Base-by-base conservation (phyloP, 30 jellyfish, hydroid and myxozoan species). In the Clytia hemisphaerica region DNA sequence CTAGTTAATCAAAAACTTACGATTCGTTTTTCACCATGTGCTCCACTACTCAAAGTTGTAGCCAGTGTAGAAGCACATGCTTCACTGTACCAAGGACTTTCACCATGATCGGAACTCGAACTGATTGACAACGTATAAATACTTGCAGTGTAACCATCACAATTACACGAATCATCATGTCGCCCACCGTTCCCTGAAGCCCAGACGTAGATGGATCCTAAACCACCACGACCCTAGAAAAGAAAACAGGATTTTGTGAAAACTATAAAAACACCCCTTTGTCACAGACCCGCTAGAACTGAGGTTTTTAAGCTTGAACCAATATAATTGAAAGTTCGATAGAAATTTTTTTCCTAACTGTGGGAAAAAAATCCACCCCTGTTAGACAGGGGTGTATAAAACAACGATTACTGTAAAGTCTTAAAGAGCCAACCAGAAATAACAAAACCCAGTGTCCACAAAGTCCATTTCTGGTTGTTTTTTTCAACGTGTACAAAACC, bases 101-200 rank as follows among this genome's bases (percentile, higher is more conserved):
- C 99, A 1, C 99, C 99, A 58, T 83, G 96, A 65, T 92, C 99
- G 33, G 99, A 83, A 58, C 94, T 79, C 7, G 99, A 92, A 58
- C 99, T 92, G 48, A 92, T 83, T 25, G 99, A 83, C 72, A 92
- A 58, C 22, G 99, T 92, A 59, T 92, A 92, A 29, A 92, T 84
- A 68, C 99, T 92, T 33, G 95, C 95, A 7, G 99, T 85, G 73
- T 92, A 92, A 12, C 99, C 99, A 77, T 92, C 99, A 57, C 99
- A 92, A 81, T 92, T 92, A 58, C 99, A 92, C 64, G 94, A 80
- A 72, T 92, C 99, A 82, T 83, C 99, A 85, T 92, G 99, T 33
- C 95, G 96, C 45, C 99, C 99, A 58, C 99, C 99, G 60, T 92
- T 92, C 25, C 99, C 99, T 29, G 96, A 83, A 34, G 99, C 99